Percentiles rank a stretch among this genome's conserved stretches.
phyloP scores from a whole-genome alignment of 2,113 vertebrate species.

The Oryzias melastigma region DNA sequence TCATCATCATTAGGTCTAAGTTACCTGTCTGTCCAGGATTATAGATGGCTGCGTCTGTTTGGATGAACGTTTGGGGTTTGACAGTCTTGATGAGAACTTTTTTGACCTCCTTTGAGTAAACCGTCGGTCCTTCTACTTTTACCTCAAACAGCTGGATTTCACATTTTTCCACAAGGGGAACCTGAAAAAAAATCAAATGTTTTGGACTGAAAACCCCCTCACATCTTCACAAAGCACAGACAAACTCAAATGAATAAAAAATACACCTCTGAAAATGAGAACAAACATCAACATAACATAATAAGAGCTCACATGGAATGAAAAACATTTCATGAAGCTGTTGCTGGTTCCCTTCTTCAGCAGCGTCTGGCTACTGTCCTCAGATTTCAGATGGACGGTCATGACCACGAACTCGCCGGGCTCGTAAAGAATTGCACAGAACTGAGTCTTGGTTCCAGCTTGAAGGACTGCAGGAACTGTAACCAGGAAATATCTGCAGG shows the following conservation, averaged over 20 bases:
- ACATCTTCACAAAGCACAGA: not conserved
- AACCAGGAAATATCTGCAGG: not conserved
- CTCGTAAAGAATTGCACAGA: not conserved
- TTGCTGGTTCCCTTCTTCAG: not conserved
- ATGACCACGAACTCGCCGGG: not conserved
- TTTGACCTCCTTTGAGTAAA: not conserved
- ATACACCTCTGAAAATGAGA: not conserved
- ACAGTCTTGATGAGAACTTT: not conserved
- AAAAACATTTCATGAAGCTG: not conserved
- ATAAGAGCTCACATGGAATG: not conserved
- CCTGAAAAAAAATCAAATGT: not conserved
- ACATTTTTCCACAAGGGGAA: not conserved
- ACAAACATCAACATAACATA: not conserved
- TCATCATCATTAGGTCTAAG: not conserved
- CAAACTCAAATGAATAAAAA: not conserved
- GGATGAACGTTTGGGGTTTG: not conserved
- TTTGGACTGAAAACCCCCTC: not conserved
- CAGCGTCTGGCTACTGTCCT: not conserved
- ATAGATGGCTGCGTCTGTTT: not conserved
- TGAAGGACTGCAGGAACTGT: not conserved
- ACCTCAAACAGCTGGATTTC: not conserved
- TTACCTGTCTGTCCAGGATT: conserved; percentile 1
- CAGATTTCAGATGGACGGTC: not conserved
- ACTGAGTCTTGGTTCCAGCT: not conserved
- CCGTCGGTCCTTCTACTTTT: not conserved